Conservation (phyloP, 2,113 vertebrate genomes). For the Lonchura striata region DNA sequence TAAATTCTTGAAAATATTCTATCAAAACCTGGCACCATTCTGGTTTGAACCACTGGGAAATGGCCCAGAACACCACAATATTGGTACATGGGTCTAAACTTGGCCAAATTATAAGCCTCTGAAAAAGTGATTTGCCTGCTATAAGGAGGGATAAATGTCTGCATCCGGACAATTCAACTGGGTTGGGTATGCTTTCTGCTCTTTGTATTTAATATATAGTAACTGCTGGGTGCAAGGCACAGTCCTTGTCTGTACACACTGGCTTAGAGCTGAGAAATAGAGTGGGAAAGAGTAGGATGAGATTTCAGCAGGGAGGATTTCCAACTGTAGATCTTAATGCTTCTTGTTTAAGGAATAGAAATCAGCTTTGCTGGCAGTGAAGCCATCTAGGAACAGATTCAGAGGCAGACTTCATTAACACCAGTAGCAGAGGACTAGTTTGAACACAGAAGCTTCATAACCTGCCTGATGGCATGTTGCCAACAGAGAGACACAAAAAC, state of each 20-base stretch:
- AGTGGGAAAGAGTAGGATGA: background rate
- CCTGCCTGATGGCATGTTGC: background rate
- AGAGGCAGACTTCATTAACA: background rate
- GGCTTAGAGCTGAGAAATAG: background rate
- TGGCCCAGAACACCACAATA: background rate
- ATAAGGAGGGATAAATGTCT: background rate
- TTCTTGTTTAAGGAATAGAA: background rate
- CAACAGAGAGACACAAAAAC: fast-evolving
- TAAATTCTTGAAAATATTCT: background rate
- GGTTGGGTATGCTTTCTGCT: background rate
- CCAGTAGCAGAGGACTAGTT: background rate
- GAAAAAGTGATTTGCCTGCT: background rate
- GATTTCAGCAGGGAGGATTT: background rate
- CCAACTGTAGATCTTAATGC: background rate
- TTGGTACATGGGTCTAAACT: background rate
- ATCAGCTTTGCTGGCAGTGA: background rate
- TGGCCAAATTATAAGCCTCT: background rate
- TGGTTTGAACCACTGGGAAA: background rate
- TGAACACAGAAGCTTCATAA: background rate
- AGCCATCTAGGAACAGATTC: background rate
- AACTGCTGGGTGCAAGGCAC: background rate
- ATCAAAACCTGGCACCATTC: background rate
- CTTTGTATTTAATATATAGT: background rate
- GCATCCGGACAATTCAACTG: background rate
- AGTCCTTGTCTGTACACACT: background rate